phyloP scores from a whole-genome alignment of 2,888 invertebrate species.

The Pandemis cinnamomeana region DNA sequence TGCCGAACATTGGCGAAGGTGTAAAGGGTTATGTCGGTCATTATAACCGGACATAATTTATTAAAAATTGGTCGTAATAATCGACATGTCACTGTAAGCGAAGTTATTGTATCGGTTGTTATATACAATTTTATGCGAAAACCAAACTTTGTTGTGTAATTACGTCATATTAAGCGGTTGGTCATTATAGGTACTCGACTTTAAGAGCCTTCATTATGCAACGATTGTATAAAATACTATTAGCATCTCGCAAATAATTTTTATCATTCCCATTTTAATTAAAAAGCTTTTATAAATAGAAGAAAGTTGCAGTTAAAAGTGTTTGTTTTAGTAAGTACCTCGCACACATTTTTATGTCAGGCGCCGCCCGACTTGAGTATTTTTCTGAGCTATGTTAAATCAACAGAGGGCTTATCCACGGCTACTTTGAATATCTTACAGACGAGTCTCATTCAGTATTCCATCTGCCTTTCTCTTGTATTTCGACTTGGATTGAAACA shows the following conservation, averaged over 20 bases:
- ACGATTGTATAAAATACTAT: too few relatives aligned
- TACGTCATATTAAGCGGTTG: too few relatives aligned
- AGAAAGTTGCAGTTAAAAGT: conserved; percentile 17
- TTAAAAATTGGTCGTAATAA: too few relatives aligned
- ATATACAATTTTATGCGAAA: too few relatives aligned
- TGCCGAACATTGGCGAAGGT: too few relatives aligned
- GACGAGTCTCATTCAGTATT: conserved; percentile 40
- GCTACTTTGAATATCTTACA: conserved; percentile 39
- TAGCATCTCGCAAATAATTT: neutral
- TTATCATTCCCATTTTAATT: neutral
- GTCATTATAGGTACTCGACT: too few relatives aligned
- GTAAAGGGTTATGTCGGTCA: too few relatives aligned
- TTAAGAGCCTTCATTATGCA: too few relatives aligned
- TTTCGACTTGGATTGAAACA: conserved; percentile 24
- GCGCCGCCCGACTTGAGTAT: conserved; percentile 24
- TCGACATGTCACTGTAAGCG: too few relatives aligned
- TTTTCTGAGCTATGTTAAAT: conserved; percentile 38
- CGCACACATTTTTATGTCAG: conserved; percentile 26
- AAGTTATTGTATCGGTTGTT: too few relatives aligned
- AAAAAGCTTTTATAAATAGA: neutral
- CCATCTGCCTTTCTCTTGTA: conserved; percentile 39
- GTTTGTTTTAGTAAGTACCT: conserved; percentile 31
- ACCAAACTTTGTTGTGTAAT: too few relatives aligned
- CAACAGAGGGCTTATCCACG: conserved; percentile 35
- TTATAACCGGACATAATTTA: too few relatives aligned